phyloP scores from a whole-genome alignment of 1,140 invertebrate genomes.

The Drosophila lacteicornis region DNA sequence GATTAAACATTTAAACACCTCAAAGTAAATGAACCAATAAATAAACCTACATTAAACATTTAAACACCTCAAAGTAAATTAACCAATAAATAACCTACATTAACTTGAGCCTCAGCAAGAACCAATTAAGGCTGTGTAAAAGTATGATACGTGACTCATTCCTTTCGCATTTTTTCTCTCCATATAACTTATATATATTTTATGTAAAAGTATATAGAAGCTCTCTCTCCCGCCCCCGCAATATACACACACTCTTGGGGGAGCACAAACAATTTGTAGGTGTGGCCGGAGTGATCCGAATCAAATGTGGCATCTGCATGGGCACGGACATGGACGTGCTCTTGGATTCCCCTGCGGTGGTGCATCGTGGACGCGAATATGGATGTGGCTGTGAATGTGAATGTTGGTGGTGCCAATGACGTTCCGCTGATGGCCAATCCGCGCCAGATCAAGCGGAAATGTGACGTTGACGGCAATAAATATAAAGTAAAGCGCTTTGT shows the following conservation, averaged over 20 bases:
- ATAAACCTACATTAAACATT: no score
- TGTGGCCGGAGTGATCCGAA: slow-evolving; percentile 65
- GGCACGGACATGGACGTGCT: slow-evolving; percentile 38
- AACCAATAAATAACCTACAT: neutral
- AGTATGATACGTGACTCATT: neutral
- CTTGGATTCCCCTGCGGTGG: slow-evolving; percentile 34
- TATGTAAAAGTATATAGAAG: slow-evolving; percentile 11
- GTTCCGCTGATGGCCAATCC: slow-evolving; percentile 70
- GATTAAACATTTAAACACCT: no score
- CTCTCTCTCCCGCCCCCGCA: slow-evolving; percentile 12
- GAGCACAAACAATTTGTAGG: slow-evolving; percentile 80
- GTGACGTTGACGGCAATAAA: slow-evolving; percentile 79
- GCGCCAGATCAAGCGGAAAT: slow-evolving; percentile 81
- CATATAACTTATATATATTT: neutral
- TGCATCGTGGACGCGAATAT: slow-evolving; percentile 7
- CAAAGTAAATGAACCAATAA: no score
- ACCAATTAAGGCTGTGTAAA: neutral
- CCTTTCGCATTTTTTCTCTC: neutral
- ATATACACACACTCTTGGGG: slow-evolving; percentile 21
- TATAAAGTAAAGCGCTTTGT: slow-evolving; percentile 71
- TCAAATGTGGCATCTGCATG: slow-evolving; percentile 47
- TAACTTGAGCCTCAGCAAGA: neutral
- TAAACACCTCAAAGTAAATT: neutral
- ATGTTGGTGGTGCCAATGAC: slow-evolving; percentile 61
- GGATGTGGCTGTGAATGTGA: slow-evolving; percentile 13